These are phyloP conservation scores for Cotesia typhae DNA, from an alignment of 1,140 invertebrate genomes.

Conservation along the genomic window DNA sequence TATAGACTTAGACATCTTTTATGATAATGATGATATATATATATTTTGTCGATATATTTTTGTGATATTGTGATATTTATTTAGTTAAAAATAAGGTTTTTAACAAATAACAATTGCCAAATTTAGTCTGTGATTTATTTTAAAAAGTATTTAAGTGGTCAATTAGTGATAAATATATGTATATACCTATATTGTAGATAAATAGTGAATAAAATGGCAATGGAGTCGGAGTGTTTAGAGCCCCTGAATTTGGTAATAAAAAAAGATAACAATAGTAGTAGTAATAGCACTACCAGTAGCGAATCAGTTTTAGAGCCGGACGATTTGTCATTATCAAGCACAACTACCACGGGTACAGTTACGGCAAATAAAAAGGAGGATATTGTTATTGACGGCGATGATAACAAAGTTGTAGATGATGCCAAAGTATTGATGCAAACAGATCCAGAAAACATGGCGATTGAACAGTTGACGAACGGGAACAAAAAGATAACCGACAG, in stretches of 20 bases:
- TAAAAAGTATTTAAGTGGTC: constrained; percentile 26
- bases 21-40: no score
- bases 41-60: neutral
- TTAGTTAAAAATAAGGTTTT: neutral
- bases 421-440: constrained; percentile 47
- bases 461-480: constrained; percentile 55
- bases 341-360: neutral
- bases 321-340: constrained; percentile 21
- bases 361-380: constrained; percentile 33
- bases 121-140: constrained; percentile 24
- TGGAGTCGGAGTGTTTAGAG: constrained; percentile 64
- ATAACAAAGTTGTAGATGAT: constrained; percentile 32
- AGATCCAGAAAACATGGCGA: constrained; percentile 56
- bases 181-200: neutral
- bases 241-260: constrained; percentile 65
- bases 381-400: no score
- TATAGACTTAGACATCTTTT: neutral
- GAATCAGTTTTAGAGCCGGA: constrained; percentile 26
- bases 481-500: constrained; percentile 54
- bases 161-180: constrained; percentile 5
- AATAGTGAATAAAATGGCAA: constrained; percentile 48
- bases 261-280: constrained; percentile 49
- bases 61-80: neutral
- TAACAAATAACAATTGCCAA: constrained; percentile 26
- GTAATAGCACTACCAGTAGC: constrained; percentile 36